These are phyloP conservation scores for Mizuhopecten yessoensis DNA, from an alignment of 1,140 invertebrate species.

Conservation along the genomic window DNA sequence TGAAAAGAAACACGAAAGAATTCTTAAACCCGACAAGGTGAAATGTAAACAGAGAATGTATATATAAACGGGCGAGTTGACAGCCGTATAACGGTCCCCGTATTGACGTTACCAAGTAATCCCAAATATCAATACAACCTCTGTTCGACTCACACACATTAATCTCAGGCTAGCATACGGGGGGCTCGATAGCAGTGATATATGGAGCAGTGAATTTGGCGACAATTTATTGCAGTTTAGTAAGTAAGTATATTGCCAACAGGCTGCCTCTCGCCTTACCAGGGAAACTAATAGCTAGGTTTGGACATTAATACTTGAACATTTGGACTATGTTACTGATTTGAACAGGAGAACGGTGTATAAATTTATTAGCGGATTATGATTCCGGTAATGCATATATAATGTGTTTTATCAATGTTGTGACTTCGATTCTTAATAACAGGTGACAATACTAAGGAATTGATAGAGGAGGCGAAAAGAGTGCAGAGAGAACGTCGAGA, in stretches of 20 bases:
- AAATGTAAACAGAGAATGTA: not conserved
- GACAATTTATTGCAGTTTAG: not conserved
- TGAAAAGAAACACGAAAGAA: not conserved
- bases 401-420: not conserved
- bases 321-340: not conserved
- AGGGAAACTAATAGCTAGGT: not conserved
- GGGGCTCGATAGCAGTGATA: not conserved
- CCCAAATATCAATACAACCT: not conserved
- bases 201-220: not conserved
- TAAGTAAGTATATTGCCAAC: not conserved
- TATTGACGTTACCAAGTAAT: not conserved
- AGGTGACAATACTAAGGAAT: slow-evolving; percentile 56
- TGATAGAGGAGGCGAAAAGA: slow-evolving; percentile 51
- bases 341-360: not conserved
- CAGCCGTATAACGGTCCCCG: not conserved
- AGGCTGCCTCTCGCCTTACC: too few relatives aligned
- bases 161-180: not conserved
- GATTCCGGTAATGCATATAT: not conserved
- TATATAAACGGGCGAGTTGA: not conserved
- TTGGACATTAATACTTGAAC: not conserved
- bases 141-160: not conserved
- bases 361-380: not conserved
- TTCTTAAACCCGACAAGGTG: not conserved
- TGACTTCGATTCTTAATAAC: not conserved
- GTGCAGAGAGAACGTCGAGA: slow-evolving; percentile 55